Base-by-base conservation (phyloP, 1,140 invertebrate species). In the Cecropterus lyciades region DNA sequence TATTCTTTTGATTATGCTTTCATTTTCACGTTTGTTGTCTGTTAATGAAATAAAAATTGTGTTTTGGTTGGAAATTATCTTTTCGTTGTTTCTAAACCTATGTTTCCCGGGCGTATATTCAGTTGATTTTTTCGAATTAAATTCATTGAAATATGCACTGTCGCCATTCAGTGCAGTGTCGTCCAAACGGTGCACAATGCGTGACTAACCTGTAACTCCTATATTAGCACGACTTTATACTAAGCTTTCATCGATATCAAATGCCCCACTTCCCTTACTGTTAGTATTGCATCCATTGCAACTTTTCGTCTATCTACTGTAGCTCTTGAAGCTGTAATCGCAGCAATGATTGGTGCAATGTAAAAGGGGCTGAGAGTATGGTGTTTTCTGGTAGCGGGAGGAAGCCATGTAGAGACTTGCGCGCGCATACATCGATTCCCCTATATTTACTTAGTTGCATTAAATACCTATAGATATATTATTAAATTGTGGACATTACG, bases 381-480 rank as follows among this genome's bases (percentile, higher is more conserved):
- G 30, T 48, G 52, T 40, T 56, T 49, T 30, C 46, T 69, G 49
- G 56, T 67, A 48, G 46, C 66, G 46, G 46, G 15, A 69, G 67
- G 77, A 85, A 80, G 84, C 72, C 79, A 75, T 81, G 70, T 79
- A 72, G 65, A 33, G 59, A 60, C 43, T 53, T 89, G 87, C 87
- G 87, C 87, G 85, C 87, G 87, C 87, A 89, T 53, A 33, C 75
- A 83, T 88, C 75, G 85, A 88, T 88, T 84, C 45, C 53, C 51
- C 63, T 68, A 69, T 73, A 74, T 82, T 76, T 66, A 73, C 67
- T 69, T 76, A 73, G 72, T 73, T 78, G 62, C 77, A 80, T 82
- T 75, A 76, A 82, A 72, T 76, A 70, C 69, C 75, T 79, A 81
- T 73, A 72, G 75, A 73, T 77, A 77, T 69, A 68, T 80, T 78